Conservation (phyloP, 2,888 invertebrate genomes). For the Chirona hameri region DNA sequence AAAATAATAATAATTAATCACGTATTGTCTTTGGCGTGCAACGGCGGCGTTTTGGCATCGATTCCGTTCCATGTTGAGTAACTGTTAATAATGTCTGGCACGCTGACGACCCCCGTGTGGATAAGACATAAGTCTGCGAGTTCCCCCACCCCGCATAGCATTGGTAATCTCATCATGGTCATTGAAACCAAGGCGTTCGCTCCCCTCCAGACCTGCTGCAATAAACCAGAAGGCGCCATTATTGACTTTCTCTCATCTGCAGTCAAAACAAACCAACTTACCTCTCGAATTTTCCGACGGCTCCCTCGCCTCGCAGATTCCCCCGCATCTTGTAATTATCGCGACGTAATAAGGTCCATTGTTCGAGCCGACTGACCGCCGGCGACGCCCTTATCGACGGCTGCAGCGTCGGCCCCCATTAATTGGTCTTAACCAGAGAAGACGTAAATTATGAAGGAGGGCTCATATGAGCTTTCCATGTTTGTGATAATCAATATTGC, state of each 20-base stretch:
- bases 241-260: constrained; percentile 6
- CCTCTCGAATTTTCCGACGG: not conserved
- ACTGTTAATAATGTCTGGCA: not conserved
- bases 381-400: not conserved
- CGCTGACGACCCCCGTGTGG: not conserved
- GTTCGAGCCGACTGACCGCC: not conserved
- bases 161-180: not conserved
- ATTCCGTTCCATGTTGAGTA: not conserved
- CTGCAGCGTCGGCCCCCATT: not conserved
- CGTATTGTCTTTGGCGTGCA: not conserved
- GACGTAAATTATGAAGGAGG: constrained; percentile 27
- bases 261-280: constrained; percentile 23
- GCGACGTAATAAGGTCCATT: not conserved
- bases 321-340: constrained; percentile 26
- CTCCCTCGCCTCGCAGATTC: constrained; percentile 1
- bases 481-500: constrained; percentile 7
- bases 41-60: not conserved
- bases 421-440: constrained; percentile 27
- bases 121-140: not conserved
- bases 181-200: not conserved
- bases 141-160: not conserved
- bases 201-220: not conserved
- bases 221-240: not conserved
- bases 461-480: constrained; percentile 25
- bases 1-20: not conserved